Conservation (phyloP, 2,888 invertebrate species). For the Lutraria lutraria region DNA sequence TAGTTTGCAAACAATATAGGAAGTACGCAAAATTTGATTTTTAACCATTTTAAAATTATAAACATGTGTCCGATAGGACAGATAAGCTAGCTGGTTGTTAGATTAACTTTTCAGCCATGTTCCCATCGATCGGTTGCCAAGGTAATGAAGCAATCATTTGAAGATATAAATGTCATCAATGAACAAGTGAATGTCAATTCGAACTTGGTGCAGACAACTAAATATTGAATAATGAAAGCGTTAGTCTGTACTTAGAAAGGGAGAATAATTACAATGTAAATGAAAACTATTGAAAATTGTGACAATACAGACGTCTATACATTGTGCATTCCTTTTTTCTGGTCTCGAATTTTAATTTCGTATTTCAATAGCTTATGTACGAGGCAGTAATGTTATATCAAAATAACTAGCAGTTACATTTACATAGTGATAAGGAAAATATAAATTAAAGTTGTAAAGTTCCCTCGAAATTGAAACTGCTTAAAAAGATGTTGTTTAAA, state of each 20-base stretch:
- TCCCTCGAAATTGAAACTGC: too few species aligned
- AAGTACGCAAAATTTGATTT: slow-evolving; percentile 27
- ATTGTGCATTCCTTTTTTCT: too few species aligned
- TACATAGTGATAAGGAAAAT: too few species aligned
- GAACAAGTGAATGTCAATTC: background rate
- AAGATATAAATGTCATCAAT: background rate
- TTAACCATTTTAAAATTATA: slow-evolving; percentile 7
- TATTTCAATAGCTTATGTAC: too few species aligned
- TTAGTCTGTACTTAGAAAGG: background rate
- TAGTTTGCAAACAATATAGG: too few species aligned
- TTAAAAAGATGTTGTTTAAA: too few species aligned
- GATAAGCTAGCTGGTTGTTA: background rate
- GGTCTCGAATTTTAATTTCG: too few species aligned
- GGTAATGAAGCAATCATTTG: slow-evolving; percentile 39
- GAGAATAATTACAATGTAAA: background rate
- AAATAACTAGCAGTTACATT: too few species aligned
- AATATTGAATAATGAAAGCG: slow-evolving; percentile 13
- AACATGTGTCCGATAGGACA: background rate
- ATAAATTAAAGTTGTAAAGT: too few species aligned
- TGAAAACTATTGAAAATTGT: background rate
- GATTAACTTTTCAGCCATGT: slow-evolving; percentile 21
- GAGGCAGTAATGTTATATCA: too few species aligned
- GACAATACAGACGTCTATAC: too few species aligned
- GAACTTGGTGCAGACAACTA: background rate
- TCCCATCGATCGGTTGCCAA: slow-evolving; percentile 32